Percentiles rank a stretch among this genome's conserved stretches.
Conservation (phyloP, 2,113 vertebrate species). For the Macroglossus sobrinus region DNA sequence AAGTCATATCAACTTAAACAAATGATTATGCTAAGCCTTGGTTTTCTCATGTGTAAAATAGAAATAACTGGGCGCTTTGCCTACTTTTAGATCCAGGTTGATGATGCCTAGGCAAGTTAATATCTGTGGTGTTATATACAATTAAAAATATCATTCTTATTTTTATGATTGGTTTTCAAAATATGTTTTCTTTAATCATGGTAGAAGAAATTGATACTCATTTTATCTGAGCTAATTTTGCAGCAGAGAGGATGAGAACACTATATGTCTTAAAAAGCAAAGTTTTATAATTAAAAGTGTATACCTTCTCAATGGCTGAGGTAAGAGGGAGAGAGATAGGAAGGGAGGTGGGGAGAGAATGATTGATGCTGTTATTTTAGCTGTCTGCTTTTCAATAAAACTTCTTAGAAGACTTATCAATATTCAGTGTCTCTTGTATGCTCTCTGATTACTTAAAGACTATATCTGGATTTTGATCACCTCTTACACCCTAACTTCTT, state of each 20-base stretch:
- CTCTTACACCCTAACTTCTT: neutral
- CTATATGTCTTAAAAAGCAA: neutral
- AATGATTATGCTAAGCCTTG: neutral
- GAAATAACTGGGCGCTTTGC: neutral
- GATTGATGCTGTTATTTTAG: neutral
- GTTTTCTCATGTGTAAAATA: neutral
- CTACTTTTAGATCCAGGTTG: neutral
- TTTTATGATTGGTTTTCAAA: neutral
- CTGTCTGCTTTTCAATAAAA: neutral
- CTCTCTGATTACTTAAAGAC: neutral
- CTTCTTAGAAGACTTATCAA: neutral
- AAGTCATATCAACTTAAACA: neutral
- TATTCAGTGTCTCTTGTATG: accelerated
- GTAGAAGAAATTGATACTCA: neutral
- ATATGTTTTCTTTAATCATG: neutral
- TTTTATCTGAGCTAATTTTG: neutral
- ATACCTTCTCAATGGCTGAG: neutral
- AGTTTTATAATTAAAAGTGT: neutral
- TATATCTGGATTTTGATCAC: neutral
- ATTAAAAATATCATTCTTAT: neutral
- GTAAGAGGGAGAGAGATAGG: neutral
- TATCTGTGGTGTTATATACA: neutral
- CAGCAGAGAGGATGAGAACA: neutral
- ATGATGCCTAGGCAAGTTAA: neutral
- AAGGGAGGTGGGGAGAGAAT: neutral